Evolutionary conservation across 2,888 invertebrate species (phyloP).

Genomic region (Drosophila subquinaria): DNA sequence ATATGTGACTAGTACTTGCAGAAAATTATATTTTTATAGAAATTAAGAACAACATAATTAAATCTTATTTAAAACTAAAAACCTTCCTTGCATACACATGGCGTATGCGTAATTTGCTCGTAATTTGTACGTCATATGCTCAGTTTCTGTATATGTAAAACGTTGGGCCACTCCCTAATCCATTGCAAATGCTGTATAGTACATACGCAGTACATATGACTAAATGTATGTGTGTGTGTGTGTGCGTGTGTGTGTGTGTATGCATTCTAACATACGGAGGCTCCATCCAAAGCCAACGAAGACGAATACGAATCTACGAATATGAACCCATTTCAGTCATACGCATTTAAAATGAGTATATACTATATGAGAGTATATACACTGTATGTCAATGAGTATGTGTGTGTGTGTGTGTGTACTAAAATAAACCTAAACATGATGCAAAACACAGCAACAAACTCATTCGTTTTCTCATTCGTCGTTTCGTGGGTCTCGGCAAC

Average conservation of each 20-base stretch:
- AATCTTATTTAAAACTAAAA: constrained; percentile 2
- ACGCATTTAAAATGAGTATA: constrained; percentile 61
- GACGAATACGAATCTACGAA: constrained; percentile 35
- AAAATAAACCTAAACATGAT: constrained; percentile 80
- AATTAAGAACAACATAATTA: background rate
- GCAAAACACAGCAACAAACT: constrained; percentile 73
- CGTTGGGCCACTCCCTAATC: constrained; percentile 64
- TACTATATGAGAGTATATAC: constrained; percentile 39
- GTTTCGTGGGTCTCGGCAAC: constrained; percentile 69
- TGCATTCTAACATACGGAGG: constrained; percentile 43
- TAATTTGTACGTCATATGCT: constrained; percentile 39
- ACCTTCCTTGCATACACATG: constrained; percentile 25
- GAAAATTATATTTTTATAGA: too few species aligned
- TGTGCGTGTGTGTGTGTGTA: constrained; percentile 36
- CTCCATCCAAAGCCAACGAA: constrained; percentile 18
- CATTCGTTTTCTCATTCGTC: constrained; percentile 80
- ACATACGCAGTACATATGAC: constrained; percentile 16
- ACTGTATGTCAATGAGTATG: constrained; percentile 7
- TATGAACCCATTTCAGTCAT: constrained; percentile 70
- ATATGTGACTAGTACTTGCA: too few species aligned
- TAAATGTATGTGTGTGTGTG: constrained; percentile 14
- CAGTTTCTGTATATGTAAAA: constrained; percentile 21
- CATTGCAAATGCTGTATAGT: constrained; percentile 9
- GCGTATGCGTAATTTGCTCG: constrained; percentile 60
- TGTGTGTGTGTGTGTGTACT: constrained; percentile 50